Evolutionary conservation across 2,113 vertebrate species (phyloP), one percentile per base, ranked within the genome.

Genomic region (Nestor notabilis): DNA sequence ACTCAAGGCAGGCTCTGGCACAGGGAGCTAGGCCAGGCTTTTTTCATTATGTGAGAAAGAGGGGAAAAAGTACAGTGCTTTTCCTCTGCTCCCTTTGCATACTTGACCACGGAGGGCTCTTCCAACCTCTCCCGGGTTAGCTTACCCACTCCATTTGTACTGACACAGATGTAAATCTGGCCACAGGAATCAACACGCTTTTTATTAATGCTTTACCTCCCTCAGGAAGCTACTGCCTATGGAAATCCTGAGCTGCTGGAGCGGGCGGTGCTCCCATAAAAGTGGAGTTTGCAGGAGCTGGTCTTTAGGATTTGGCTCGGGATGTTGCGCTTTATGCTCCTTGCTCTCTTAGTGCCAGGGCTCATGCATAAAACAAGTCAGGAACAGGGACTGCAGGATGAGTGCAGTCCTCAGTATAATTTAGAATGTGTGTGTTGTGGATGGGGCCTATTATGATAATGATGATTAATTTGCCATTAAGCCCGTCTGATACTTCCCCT

Each of bases 1-100:
- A 97, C 94, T 95, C 95, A 28, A 94, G 83, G 49, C 96, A 95
- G 97, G 93, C 97, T 96, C 97, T 98, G 98, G 97, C 98, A 98
- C 95, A 4, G 89, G 71, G 69, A 93, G 95, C 96, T 93, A 96
- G 97, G 96, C 82, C 83, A 52, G 87, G 71, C 95, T 94, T 74
- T 97, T 97, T 82, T 87, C 70, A 69, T 83, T 89, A 95, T 97
- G 96, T 97, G 98, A 98, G 97, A 98, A 98, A 89, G 37, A 29
- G 23, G 7, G 2, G 1, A 0, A 7, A 23, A 29, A 18, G 5
- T 41, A 7, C 37, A 7, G 85, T 13, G 52, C 28, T 23, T 89
- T 47, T 61, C 31, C 60, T 64, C 35, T 0, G 1, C 56, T 79
- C 58, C 66, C 28, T 64, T 53, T 15, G 39, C 80, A 11, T 44